Evolutionary conservation across 2,113 vertebrate species (phyloP).

Genomic region (Dipodomys spectabilis): DNA sequence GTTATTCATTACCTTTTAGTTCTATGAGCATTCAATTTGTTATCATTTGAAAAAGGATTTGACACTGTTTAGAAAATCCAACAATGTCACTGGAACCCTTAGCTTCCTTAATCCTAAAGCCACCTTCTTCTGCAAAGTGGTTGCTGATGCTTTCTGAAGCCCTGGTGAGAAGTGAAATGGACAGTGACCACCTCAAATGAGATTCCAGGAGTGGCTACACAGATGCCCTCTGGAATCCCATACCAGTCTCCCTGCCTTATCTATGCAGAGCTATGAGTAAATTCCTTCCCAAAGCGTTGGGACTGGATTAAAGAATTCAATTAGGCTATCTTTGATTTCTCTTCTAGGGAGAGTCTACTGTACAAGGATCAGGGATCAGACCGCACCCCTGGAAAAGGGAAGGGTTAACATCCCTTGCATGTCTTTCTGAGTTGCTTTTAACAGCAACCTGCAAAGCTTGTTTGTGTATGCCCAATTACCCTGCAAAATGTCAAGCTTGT

Average conservation of each 20-base stretch:
- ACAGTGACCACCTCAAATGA: neutral
- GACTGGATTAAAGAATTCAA: neutral
- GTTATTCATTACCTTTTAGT: neutral
- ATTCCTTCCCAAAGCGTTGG: neutral
- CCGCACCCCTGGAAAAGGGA: neutral
- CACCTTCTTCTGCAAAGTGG: neutral
- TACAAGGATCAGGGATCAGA: neutral
- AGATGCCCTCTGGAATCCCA: neutral
- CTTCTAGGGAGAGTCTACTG: neutral
- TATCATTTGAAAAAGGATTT: neutral
- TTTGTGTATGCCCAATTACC: conserved; percentile 68
- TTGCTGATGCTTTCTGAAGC: neutral
- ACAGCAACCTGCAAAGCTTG: conserved; percentile 72
- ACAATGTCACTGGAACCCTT: neutral
- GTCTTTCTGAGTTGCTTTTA: conserved; percentile 73
- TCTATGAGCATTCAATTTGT: neutral
- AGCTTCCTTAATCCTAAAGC: neutral
- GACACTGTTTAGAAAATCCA: neutral
- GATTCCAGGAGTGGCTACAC: neutral
- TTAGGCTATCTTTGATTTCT: neutral
- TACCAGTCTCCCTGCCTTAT: neutral
- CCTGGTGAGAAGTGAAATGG: neutral
- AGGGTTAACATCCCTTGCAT: conserved; percentile 22
- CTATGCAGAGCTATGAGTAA: neutral
- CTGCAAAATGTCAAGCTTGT: conserved; percentile 76